Percentiles rank a stretch among this genome's conserved stretches.
Conservation (phyloP, 1,140 invertebrate genomes). For the Ceratina australensis region DNA sequence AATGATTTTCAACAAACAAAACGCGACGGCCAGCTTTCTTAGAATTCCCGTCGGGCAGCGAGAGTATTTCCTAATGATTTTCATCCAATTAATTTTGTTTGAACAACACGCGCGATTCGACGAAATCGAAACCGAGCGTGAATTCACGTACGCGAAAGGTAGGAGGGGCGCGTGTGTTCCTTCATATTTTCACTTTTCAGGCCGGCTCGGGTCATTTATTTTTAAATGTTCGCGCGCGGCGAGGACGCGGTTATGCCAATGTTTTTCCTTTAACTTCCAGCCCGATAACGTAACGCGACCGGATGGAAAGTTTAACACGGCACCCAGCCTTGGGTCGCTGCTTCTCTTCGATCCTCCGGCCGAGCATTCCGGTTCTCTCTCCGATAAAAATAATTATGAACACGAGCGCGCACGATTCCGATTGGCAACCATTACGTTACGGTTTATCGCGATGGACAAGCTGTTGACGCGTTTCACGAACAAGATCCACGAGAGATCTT, state of each 20-base stretch:
- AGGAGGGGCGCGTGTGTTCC: not conserved
- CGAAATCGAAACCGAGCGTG: too few relatives aligned
- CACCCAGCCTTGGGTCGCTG: constrained; percentile 2
- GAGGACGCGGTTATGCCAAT: not conserved
- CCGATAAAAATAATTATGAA: constrained; percentile 27
- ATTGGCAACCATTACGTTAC: constrained; percentile 1
- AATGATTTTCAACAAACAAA: too few relatives aligned
- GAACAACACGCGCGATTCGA: too few relatives aligned
- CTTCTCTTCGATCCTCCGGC: not conserved
- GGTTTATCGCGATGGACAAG: constrained; percentile 12
- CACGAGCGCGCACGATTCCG: not conserved
- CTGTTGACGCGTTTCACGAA: constrained; percentile 6
- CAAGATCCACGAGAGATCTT: not conserved
- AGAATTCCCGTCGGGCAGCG: too few relatives aligned
- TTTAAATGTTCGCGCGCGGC: not conserved
- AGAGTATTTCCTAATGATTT: too few relatives aligned
- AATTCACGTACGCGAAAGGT: too few relatives aligned
- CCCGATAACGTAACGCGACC: constrained; percentile 14
- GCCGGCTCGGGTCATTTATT: constrained; percentile 8
- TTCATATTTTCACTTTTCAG: not conserved
- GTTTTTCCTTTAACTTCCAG: not conserved
- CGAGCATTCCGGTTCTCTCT: constrained; percentile 8
- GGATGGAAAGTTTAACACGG: not conserved
- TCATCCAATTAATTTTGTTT: too few relatives aligned
- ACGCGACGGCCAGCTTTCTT: too few relatives aligned